Conservation (phyloP, 1,140 invertebrate species). For the Euglossa dilemma region DNA sequence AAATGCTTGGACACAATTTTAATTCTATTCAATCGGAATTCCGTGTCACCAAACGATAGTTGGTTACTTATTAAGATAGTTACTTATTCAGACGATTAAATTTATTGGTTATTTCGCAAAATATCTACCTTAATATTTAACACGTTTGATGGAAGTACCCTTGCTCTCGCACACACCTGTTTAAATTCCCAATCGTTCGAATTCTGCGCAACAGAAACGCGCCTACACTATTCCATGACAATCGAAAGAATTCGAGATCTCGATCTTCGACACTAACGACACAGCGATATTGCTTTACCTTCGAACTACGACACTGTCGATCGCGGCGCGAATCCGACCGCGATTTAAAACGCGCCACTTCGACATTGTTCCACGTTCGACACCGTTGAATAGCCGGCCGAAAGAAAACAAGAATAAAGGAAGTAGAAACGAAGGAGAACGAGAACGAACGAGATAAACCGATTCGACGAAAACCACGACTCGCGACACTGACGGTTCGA, state of each 20-base stretch:
- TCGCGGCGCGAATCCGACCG: conserved; percentile 54
- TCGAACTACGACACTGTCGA: conserved; percentile 34
- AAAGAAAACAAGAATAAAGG: neutral
- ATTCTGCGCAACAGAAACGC: conserved; percentile 25
- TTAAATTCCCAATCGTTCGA: conserved; percentile 47
- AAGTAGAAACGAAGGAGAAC: neutral
- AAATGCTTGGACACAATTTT: neutral
- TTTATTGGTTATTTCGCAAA: no score
- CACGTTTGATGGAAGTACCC: neutral
- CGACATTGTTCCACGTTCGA: conserved; percentile 32
- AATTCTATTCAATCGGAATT: neutral
- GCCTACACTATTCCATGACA: conserved; percentile 40
- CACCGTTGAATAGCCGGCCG: neutral
- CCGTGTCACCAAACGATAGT: neutral
- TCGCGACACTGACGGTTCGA: conserved; percentile 66
- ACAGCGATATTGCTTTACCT: conserved; percentile 24
- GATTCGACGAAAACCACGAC: conserved; percentile 23
- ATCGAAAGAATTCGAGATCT: conserved; percentile 5
- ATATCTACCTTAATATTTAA: conserved; percentile 24
- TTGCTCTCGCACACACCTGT: conserved; percentile 54
- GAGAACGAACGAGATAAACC: neutral
- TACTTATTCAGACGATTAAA: neutral
- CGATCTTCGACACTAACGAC: conserved; percentile 21
- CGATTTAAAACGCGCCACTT: conserved; percentile 45
- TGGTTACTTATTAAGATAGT: neutral